phyloP scores from a whole-genome alignment of 2,113 vertebrate species.

The Bambusicola thoracicus region DNA sequence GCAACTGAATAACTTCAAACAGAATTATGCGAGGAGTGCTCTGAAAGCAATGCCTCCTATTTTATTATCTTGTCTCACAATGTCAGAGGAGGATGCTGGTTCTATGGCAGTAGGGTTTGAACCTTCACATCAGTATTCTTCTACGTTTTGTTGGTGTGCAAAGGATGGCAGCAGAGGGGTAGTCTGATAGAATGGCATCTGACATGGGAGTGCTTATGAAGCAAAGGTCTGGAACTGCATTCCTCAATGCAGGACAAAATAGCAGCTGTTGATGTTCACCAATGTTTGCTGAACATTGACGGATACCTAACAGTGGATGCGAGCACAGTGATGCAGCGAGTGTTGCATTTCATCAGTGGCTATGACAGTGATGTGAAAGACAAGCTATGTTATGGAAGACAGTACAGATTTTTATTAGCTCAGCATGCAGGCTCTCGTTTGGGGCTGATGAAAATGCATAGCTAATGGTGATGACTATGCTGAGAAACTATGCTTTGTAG shows the following conservation, averaged over 20 bases:
- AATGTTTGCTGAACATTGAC: neutral
- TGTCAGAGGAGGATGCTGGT: neutral
- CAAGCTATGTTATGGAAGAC: neutral
- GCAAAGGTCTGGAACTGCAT: neutral
- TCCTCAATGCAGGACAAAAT: neutral
- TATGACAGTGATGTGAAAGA: neutral
- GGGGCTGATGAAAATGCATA: neutral
- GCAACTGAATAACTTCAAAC: conserved; percentile 26
- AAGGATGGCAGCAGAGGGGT: neutral
- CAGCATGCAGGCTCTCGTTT: too few species aligned
- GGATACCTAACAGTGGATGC: neutral
- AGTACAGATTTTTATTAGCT: neutral
- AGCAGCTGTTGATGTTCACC: neutral
- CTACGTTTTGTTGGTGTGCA: neutral
- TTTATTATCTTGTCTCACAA: neutral
- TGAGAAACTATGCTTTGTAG: neutral
- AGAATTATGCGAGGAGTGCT: neutral
- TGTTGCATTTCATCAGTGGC: neutral
- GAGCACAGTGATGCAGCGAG: neutral
- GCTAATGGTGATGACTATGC: neutral
- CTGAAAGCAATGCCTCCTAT: neutral
- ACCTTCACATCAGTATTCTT: neutral
- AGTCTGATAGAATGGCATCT: neutral
- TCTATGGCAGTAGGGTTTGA: neutral
- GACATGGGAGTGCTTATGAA: neutral